Base-by-base conservation (phyloP, 2,888 invertebrate species). In the Epistrophe grossulariae region DNA sequence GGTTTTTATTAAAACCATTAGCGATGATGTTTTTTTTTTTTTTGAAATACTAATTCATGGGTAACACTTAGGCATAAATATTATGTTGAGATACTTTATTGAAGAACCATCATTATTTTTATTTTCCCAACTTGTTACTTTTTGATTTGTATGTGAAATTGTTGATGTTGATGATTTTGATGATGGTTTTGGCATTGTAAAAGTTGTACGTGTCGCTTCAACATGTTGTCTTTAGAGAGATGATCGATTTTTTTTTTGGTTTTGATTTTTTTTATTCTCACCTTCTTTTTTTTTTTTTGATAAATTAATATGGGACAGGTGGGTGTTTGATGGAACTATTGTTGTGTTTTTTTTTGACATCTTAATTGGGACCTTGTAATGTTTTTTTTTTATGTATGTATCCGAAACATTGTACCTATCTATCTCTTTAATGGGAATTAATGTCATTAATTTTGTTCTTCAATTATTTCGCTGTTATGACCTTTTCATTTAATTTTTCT, bases 21-120 rank as follows among this genome's bases (percentile, higher is more conserved):
- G 73, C 70, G 55, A 79, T 79, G 60, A 48, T 83, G 66, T 68
- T 68, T 62, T n/a, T n/a, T 73, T n/a, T 73, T 71, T 45, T 60
- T 72, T 48, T 17, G 0, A 74, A 74, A 79, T 66, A 74, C 62
- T 71, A 79, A 74, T 78, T 79, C 68, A 73, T 73, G 79, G 68
- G 59, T 38, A 78, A 72, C 70, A 70, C 72, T 66, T 59, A 72
- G 48, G 55, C 43, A 74, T 48, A 66, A 45, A 66, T 68, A 57
- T 59, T 66, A 66, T 59, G 79, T 45, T 70, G 68, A 66, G 57
- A 74, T 68, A 70, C 40, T 74, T 80, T 60, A 74, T 74, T 68
- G 79, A 57, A 66, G 57, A 73, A 31, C 59, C 48, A 52, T 73
- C 57, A 68, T 68, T 68, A 68, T 50, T 66, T 48, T 48, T 66